These are phyloP conservation scores for Aromia moschata DNA, from an alignment of 2,888 invertebrate species.

Conservation along the genomic window DNA sequence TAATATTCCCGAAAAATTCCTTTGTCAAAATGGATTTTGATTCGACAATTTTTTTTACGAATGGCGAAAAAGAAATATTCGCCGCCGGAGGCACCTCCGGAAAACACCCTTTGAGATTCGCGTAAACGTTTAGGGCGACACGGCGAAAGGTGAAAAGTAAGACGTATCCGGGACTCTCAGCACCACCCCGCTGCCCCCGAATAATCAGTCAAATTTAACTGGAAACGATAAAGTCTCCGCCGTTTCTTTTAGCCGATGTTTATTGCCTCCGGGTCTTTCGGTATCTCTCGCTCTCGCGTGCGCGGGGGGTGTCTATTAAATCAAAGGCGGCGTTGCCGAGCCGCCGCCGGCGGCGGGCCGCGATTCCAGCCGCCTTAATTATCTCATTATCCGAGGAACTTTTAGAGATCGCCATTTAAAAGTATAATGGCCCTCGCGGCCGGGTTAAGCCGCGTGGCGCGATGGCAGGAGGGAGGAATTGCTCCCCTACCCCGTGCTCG, in stretches of 20 bases:
- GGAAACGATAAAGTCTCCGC: conserved; percentile 36
- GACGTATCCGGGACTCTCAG: not conserved
- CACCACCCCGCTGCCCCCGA: conserved; percentile 14
- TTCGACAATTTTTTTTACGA: too few species aligned
- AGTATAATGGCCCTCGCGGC: conserved; percentile 5
- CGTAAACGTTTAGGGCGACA: conserved; percentile 3
- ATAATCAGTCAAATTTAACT: conserved; percentile 42
- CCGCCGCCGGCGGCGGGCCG: conserved; percentile 3
- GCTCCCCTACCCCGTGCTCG: not conserved
- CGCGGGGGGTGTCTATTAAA: conserved; percentile 22
- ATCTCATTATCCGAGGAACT: conserved; percentile 21
- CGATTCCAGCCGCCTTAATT: conserved; percentile 7
- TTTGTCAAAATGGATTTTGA: too few species aligned
- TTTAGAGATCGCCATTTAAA: conserved; percentile 18
- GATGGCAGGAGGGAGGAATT: too few species aligned
- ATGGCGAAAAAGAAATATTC: too few species aligned
- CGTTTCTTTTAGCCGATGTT: conserved; percentile 34
- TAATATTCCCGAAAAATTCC: too few species aligned
- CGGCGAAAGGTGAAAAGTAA: conserved; percentile 1
- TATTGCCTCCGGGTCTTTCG: conserved; percentile 31
- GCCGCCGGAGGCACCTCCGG: too few species aligned
- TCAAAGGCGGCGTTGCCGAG: conserved; percentile 15
- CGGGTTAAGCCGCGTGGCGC: not conserved
- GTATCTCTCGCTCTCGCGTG: conserved; percentile 25
- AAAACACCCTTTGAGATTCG: conserved; percentile 3